Conservation (phyloP, 1,140 invertebrate species). For the Drosophila nikananu region DNA sequence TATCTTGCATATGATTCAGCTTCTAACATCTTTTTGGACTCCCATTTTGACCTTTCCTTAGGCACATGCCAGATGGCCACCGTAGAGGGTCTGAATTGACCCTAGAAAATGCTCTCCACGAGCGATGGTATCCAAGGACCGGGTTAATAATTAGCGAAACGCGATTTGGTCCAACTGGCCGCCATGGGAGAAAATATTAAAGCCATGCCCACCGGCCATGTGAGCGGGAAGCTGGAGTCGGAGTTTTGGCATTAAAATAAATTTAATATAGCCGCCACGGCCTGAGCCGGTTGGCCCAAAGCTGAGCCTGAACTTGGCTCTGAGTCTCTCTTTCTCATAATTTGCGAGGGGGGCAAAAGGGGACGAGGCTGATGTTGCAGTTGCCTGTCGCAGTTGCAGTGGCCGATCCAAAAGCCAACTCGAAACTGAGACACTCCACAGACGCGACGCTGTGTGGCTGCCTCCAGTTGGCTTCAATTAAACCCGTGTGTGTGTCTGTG, state of each 20-base stretch:
- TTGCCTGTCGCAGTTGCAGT: neutral
- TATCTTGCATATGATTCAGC: slow-evolving; percentile 36
- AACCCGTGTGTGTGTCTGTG: slow-evolving; percentile 65
- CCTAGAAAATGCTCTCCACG: neutral
- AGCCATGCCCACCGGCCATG: slow-evolving; percentile 55
- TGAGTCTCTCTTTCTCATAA: slow-evolving; percentile 64
- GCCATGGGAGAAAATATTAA: slow-evolving; percentile 51
- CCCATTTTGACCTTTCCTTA: slow-evolving; percentile 56
- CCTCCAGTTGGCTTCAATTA: slow-evolving; percentile 74
- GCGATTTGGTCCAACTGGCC: slow-evolving; percentile 43
- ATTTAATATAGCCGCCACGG: slow-evolving; percentile 73
- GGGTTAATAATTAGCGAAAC: slow-evolving; percentile 57
- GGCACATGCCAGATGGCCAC: slow-evolving; percentile 41
- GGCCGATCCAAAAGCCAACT: slow-evolving; percentile 18
- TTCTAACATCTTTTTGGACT: neutral
- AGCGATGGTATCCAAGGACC: slow-evolving; percentile 13
- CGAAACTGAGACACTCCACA: slow-evolving; percentile 48
- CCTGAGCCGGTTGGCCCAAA: slow-evolving; percentile 62
- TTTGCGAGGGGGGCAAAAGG: slow-evolving; percentile 53
- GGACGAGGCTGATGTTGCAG: slow-evolving; percentile 36
- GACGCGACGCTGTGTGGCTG: slow-evolving; percentile 47
- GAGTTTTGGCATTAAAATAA: slow-evolving; percentile 74
- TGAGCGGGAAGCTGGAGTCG: slow-evolving; percentile 24
- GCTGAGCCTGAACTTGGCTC: slow-evolving; percentile 75
- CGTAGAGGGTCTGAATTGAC: slow-evolving; percentile 28